Evolutionary conservation across 2,888 invertebrate genomes (phyloP), one percentile per base, ranked within the genome.

Genomic region (Folsomia manolachei): DNA sequence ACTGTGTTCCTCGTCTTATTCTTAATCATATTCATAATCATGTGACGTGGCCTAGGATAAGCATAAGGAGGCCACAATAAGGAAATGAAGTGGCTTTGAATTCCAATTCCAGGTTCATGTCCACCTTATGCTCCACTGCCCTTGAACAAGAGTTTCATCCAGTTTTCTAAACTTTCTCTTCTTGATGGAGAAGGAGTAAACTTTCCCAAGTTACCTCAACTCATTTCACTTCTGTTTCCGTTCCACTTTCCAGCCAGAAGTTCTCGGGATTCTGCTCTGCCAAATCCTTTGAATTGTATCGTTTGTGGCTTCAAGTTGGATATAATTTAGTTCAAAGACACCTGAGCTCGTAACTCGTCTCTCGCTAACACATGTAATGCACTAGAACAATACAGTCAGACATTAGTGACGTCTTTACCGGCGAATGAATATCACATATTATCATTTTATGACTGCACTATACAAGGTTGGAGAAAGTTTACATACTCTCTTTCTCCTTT

Each of bases 51-150:
- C n/a, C n/a, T n/a, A n/a, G n/a, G n/a, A n/a, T n/a, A n/a, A n/a
- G 23, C 7, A 23, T 9, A 52, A 7, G 51, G 23, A 52, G 51
- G 25, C 65, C 65, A 66, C 65, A 66, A 52, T 64, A 27, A 66
- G 65, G 65, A 66, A 66, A 66, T 66, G 51, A 66, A 56, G 56
- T 56, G 56, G 56, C 21, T 56, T 56, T 56, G 56, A 56, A 56
- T 56, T 56, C n/a, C 56, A n/a, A n/a, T n/a, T n/a, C 14, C 39
- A 66, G 52, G 65, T 52, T 27, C 63, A 25, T 63, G 63, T 63
- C 27, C 27, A 27, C 65, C 18, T 66, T 39, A 66, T 66, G 65
- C 21, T 52, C 24, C 65, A 66, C 2, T 66, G 27, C 65, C 52
- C 65, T 39, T 51, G 65, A 66, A 39, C 27, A 66, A 25, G 62